Evolutionary conservation across 2,113 vertebrate genomes (phyloP).

Genomic region (Phycodurus eques): DNA sequence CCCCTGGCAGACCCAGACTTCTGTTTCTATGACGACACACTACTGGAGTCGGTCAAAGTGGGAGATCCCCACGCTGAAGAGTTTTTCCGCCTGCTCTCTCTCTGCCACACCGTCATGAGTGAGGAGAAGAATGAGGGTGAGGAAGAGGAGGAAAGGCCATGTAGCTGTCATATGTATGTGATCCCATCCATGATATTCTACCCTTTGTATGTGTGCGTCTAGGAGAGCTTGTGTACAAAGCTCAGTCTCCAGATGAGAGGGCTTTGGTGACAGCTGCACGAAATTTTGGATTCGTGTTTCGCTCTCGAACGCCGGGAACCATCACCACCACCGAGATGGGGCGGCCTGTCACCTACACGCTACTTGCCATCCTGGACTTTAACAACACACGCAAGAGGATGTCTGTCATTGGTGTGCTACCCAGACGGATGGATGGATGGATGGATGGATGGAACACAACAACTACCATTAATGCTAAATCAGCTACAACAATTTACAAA

Average conservation of each 20-base stretch:
- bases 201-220: background rate
- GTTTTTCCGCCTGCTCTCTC: constrained; percentile 89
- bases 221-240: constrained; percentile 89
- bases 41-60: constrained; percentile 83
- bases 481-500: too few relatives aligned
- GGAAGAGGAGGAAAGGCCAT: constrained; percentile 10
- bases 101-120: constrained; percentile 92
- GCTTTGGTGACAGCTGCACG: constrained; percentile 87
- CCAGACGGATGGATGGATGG: background rate
- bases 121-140: constrained; percentile 87
- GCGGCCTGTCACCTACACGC: constrained; percentile 80
- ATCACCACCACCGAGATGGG: constrained; percentile 87
- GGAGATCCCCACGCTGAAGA: constrained; percentile 80
- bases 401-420: constrained; percentile 85
- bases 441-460: background rate
- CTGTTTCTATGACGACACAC: constrained; percentile 83
- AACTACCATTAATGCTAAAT: too few relatives aligned
- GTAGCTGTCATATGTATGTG: background rate
- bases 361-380: constrained; percentile 92
- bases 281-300: constrained; percentile 91
- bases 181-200: background rate
- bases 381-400: constrained; percentile 93
- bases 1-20: constrained; percentile 81
- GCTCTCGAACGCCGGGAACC: constrained; percentile 84
- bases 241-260: constrained; percentile 90